Base-by-base conservation (phyloP, 2,797 vertebrate species). In the Coracias cyanogaster region DNA sequence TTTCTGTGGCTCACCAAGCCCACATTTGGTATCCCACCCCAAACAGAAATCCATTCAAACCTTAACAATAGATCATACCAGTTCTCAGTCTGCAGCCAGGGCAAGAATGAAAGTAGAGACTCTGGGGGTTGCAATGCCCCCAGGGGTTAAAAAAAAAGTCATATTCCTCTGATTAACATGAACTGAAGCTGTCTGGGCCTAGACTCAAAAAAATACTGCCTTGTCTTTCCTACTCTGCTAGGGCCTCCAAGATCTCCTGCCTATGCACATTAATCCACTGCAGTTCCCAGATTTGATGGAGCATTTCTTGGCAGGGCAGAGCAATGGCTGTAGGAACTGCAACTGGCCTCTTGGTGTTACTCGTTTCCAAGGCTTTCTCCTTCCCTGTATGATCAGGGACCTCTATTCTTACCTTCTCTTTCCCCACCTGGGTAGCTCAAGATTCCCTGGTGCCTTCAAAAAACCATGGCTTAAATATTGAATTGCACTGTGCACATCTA, bases 31-130 rank as follows among this genome's bases (percentile, higher is more conserved):
- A 90, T 93, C 79, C 72, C 49, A 87, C 54, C 54, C 77, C 72
- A 82, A 94, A 91, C 29, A 96, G 90, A 94, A 96, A 94, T 81
- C 91, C 69, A 67, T 90, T 96, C 82, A 88, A 91, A 94, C 15
- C n/a, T 69, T 84, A 83, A 90, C 73, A 92, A 92, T 89, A 94
- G 93, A 96, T 94, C 90, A 93, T 51, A 93, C 28, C 55, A 84
- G 51, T 48, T 86, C 77, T 51, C 37, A 83, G 73, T 67, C 45
- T 94, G 61, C 37, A 95, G 49, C 82, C 64, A 66, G 7, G 6
- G 33, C 28, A 94, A 77, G 57, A 52, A 28, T 73, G 39, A 37
- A 93, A 86, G 61, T 31, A 89, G 73, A 71, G 46, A 90, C 70
- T 9, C 41, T 86, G 46, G 26, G 69, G 61, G n/a, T 78, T 88